Percentiles rank a stretch among this genome's conserved stretches.
These are phyloP conservation scores for Clarias batrachus DNA, from an alignment of 2,113 vertebrate genomes.

Conservation along the genomic window DNA sequence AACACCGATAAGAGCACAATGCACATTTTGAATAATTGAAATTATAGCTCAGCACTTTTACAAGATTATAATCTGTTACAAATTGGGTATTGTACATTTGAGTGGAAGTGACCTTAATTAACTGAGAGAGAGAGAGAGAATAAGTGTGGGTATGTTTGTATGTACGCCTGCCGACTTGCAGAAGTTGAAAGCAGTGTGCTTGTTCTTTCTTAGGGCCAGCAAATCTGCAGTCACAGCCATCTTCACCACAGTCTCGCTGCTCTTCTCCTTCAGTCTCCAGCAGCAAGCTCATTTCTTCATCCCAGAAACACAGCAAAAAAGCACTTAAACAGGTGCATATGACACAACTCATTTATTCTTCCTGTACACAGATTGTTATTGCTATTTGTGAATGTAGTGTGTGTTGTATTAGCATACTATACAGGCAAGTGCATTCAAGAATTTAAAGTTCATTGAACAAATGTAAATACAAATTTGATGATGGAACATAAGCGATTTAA, in stretches of 20 bases:
- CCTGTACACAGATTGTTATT: not conserved
- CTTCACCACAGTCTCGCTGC: slow-evolving; percentile 87
- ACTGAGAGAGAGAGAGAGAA: not conserved
- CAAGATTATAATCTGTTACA: slow-evolving; percentile 27
- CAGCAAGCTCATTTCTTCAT: slow-evolving; percentile 90
- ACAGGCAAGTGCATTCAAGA: not conserved
- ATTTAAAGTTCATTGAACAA: not conserved
- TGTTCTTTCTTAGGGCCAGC: slow-evolving; percentile 77
- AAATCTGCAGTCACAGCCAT: slow-evolving; percentile 84
- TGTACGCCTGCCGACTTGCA: slow-evolving; percentile 54
- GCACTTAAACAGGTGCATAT: slow-evolving; percentile 89
- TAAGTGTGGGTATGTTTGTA: slow-evolving; percentile 26
- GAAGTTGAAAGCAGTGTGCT: slow-evolving; percentile 19
- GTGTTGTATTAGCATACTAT: not conserved
- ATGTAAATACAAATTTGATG: not conserved
- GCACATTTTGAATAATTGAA: not conserved
- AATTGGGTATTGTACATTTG: not conserved
- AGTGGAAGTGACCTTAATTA: slow-evolving; percentile 25
- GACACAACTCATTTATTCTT: not conserved
- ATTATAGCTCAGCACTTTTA: slow-evolving; percentile 23
- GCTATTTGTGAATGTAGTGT: not conserved
- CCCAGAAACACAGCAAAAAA: slow-evolving; percentile 99
- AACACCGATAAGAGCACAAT: slow-evolving; percentile 12
- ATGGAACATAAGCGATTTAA: not conserved
- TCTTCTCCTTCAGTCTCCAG: slow-evolving; percentile 85